Evolutionary conservation across 2,888 invertebrate species (phyloP).

Genomic region (Lycocerus yunnanus): DNA sequence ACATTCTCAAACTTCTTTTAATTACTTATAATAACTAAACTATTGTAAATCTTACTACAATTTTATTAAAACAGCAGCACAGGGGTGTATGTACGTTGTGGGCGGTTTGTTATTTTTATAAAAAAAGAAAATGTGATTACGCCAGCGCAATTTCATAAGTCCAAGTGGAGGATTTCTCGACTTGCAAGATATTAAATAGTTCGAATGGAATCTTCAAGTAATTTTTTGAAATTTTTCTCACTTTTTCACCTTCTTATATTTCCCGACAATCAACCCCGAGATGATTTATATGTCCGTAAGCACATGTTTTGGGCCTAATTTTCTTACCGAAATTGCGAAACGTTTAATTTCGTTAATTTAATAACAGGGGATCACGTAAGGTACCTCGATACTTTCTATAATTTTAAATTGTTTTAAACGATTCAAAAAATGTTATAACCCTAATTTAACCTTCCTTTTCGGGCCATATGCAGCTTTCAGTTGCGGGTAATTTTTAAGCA

Average conservation of each 20-base stretch:
- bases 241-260: neutral
- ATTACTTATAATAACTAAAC: too few species aligned
- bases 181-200: neutral
- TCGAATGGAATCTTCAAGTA: neutral
- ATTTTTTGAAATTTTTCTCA: neutral
- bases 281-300: neutral
- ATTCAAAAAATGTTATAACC: neutral
- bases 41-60: neutral
- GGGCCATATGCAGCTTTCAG: neutral
- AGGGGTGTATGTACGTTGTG: too few species aligned
- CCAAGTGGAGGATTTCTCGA: neutral
- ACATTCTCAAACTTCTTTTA: too few species aligned
- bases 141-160: neutral
- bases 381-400: neutral
- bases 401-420: neutral
- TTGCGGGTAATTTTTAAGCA: neutral
- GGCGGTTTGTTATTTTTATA: neutral
- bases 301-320: neutral
- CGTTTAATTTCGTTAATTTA: neutral
- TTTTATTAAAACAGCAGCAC: too few species aligned
- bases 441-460: neutral
- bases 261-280: neutral
- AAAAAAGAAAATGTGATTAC: neutral
- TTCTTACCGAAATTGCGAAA: neutral
- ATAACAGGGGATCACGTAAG: neutral